Evolutionary conservation across 2,888 invertebrate species (phyloP).

Genomic region (Sussaba pulchella): DNA sequence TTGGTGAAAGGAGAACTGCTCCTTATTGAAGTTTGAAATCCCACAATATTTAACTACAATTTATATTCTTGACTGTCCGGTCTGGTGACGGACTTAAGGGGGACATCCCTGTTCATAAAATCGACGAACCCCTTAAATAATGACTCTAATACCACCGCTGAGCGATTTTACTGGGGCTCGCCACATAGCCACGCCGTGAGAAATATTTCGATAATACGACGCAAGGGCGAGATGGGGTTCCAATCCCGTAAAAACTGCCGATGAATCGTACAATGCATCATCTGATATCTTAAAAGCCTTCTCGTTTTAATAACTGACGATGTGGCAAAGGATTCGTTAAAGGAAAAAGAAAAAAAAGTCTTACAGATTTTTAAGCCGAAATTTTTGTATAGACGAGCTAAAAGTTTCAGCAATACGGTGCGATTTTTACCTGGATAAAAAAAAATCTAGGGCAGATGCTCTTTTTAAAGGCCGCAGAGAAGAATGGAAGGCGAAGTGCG

Average conservation of each 20-base stretch:
- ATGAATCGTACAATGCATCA: neutral
- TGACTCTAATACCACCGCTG: no score
- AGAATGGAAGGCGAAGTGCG: constrained; percentile 28
- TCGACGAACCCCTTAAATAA: no score
- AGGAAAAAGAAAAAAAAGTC: constrained; percentile 1
- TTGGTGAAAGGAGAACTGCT: no score
- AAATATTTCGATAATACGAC: neutral
- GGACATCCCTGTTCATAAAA: no score
- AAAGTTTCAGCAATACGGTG: constrained; percentile 13
- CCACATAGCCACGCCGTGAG: neutral
- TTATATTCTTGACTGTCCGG: no score
- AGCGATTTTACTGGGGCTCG: neutral
- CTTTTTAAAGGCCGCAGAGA: constrained; percentile 43
- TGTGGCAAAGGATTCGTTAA: neutral
- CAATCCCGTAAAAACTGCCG: neutral
- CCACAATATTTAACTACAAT: no score
- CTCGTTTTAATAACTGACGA: neutral
- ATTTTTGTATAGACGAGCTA: neutral
- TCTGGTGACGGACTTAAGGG: no score
- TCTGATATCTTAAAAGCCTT: neutral
- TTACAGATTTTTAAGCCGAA: neutral
- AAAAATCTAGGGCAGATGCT: constrained; percentile 55
- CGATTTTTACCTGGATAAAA: constrained; percentile 51
- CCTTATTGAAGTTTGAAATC: no score
- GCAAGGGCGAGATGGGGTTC: no score